Evolutionary conservation across 2,113 vertebrate species (phyloP), one percentile per base, ranked within the genome.

Genomic region (Sorex araneus): DNA sequence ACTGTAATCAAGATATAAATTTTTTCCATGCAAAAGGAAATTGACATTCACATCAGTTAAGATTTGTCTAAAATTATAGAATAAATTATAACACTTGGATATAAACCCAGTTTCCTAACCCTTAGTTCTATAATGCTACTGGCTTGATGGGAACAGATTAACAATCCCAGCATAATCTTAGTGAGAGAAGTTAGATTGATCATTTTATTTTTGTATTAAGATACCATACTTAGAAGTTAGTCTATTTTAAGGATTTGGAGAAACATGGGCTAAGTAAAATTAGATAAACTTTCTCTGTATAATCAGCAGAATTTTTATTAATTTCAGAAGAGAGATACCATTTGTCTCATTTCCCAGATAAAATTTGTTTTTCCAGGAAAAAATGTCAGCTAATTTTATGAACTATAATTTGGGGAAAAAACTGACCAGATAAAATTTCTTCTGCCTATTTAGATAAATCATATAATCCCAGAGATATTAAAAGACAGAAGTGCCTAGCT

Each of bases 281-380:
- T 23, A 60, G 57, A 60, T 60, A 60, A 50, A 60, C 57, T 60
- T 78, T 2, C 30, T 90, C 27, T 74, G 64, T 16, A 1, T 21
- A 90, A 15, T 90, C 57, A 84, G 75, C 27, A 84, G 21, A 70
- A 67, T 21, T 10, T 67, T 70, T 83, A 76, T 71, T 86, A 83
- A 71, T 63, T 92, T 89, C 50, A 71, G 45, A 70, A 84, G 74
- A 60, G 3, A 25, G 8, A 21, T 50, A 64, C 5, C 23, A 74
- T 43, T 3, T 28, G 64, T 71, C 57, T 60, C 23, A 23, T 60
- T 87, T 86, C 15, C 40, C 27, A 47, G 18, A 77, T 71, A 16
- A 30, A 90, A 83, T 85, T 92, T 87, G 5, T 34, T 89, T 60
- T n/a, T 30, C 34, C 57, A 70, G 60, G 45, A 28, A 76, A 83